Evolutionary conservation across 2,797 vertebrate species (phyloP).

Genomic region (Serranus cabrilla): DNA sequence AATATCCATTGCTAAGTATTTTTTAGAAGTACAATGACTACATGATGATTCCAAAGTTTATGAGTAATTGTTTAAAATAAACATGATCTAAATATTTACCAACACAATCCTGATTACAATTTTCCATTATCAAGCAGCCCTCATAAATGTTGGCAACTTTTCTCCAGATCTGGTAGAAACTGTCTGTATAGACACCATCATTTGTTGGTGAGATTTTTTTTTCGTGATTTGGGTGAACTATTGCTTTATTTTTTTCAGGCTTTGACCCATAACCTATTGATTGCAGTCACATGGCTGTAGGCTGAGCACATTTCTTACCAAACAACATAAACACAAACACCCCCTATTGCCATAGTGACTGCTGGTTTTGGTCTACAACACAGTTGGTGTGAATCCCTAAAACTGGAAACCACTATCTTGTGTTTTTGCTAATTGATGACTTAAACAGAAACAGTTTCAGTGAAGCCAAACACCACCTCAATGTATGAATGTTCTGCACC

Average conservation of each 20-base stretch:
- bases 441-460: neutral
- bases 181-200: neutral
- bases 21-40: too few species aligned
- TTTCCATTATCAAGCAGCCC: too few species aligned
- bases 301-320: neutral
- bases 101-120: too few species aligned
- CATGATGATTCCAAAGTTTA: too few species aligned
- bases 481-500: neutral
- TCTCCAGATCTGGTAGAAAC: neutral
- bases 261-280: neutral
- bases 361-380: neutral
- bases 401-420: neutral
- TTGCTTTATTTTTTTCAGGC: neutral
- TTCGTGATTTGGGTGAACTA: neutral
- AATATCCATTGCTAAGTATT: too few species aligned
- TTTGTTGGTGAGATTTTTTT: neutral
- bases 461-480: neutral
- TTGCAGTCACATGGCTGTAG: neutral
- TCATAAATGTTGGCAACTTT: too few species aligned
- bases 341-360: neutral
- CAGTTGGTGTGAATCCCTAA: neutral
- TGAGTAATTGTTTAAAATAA: too few species aligned
- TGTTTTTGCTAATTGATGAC: neutral
- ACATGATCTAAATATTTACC: too few species aligned
- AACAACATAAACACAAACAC: neutral